Evolutionary conservation across 2,888 invertebrate genomes (phyloP).

Genomic region (Saturnia japonica): DNA sequence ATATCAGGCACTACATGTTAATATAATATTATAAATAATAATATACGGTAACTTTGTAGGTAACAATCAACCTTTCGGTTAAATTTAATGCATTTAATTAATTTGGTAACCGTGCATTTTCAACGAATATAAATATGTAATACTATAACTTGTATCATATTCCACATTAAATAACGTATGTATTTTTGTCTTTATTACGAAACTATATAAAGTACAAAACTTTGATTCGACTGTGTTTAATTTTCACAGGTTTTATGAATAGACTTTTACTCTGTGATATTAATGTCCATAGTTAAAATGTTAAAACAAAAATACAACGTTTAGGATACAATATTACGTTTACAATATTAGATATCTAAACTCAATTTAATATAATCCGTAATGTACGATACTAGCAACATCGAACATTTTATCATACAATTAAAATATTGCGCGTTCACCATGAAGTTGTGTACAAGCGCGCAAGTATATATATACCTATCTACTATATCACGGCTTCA

Average conservation of each 20-base stretch:
- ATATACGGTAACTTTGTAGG: no score
- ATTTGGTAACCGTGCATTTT: no score
- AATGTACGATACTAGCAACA: background rate
- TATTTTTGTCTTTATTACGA: background rate
- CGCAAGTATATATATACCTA: no score
- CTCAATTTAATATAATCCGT: background rate
- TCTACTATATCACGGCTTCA: background rate
- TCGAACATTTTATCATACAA: background rate
- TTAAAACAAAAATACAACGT: background rate
- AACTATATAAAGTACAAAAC: background rate
- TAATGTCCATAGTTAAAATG: background rate
- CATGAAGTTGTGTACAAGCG: background rate
- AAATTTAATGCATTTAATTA: no score
- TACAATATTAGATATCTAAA: no score
- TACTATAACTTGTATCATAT: background rate
- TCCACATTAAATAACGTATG: background rate
- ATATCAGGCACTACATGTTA: background rate
- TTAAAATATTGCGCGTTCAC: background rate
- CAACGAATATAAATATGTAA: background rate
- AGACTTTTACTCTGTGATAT: background rate
- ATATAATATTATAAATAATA: background rate
- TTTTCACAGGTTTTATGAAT: background rate
- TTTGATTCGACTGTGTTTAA: background rate
- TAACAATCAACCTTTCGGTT: no score
- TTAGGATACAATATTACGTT: background rate